phyloP scores from a whole-genome alignment of 2,113 vertebrate genomes.

The Paraplagusia blochii region DNA sequence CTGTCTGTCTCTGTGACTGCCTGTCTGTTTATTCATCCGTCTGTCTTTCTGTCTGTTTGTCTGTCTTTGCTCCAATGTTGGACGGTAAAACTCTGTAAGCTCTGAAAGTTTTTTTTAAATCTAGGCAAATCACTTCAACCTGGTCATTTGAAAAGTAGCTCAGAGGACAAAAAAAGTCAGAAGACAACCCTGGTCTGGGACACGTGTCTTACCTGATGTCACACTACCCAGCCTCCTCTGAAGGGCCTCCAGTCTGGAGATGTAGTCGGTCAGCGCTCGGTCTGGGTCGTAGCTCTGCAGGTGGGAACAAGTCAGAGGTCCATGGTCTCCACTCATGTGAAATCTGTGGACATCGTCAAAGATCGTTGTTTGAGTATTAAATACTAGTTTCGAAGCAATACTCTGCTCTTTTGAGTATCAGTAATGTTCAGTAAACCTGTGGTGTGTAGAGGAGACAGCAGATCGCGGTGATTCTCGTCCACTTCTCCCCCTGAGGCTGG shows the following conservation, averaged over 20 bases:
- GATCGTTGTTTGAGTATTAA: too few relatives aligned
- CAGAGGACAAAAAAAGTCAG: too few relatives aligned
- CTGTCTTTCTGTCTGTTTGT: too few relatives aligned
- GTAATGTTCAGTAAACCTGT: slow-evolving; percentile 66
- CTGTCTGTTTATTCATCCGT: too few relatives aligned
- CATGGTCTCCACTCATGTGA: slow-evolving; percentile 72
- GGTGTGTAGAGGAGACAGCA: slow-evolving; percentile 75
- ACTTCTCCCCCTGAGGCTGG: slow-evolving; percentile 79
- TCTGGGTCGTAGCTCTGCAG: slow-evolving; percentile 96
- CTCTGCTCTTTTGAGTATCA: neutral
- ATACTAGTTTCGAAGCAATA: too few relatives aligned
- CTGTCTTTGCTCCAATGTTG: too few relatives aligned
- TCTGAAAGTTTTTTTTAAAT: too few relatives aligned
- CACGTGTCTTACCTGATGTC: slow-evolving; percentile 81
- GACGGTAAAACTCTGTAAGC: too few relatives aligned
- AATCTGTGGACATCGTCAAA: slow-evolving; percentile 71
- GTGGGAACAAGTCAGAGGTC: slow-evolving; percentile 82
- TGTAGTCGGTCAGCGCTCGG: slow-evolving; percentile 92
- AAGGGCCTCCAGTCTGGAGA: slow-evolving; percentile 89
- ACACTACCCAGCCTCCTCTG: slow-evolving; percentile 89
- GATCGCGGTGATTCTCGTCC: slow-evolving; percentile 84
- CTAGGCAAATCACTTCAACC: too few relatives aligned
- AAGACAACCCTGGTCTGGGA: neutral
- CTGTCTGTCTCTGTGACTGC: too few relatives aligned
- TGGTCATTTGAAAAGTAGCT: too few relatives aligned